Evolutionary conservation across 1,140 invertebrate species (phyloP).

Genomic region (Ceratitis capitata): DNA sequence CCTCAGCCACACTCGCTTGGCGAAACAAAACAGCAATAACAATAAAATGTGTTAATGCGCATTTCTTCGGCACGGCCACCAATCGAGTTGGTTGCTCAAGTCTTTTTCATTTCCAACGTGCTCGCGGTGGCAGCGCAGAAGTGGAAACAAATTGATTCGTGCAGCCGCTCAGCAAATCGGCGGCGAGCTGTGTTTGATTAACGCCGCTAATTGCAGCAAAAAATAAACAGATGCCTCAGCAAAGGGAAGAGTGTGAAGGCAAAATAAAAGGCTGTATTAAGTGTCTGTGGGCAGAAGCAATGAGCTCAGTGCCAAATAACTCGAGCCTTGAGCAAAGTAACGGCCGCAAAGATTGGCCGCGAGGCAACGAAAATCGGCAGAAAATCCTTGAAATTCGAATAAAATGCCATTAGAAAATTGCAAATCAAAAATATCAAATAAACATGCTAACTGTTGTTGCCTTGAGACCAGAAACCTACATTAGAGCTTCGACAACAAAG

Average conservation of each 20-base stretch:
- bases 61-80: not conserved
- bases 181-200: not conserved
- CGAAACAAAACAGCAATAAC: not conserved
- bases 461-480: too few species aligned
- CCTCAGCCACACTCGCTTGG: not conserved
- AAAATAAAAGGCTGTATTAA: not conserved
- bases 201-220: constrained; percentile 21
- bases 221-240: not conserved
- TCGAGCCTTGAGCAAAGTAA: not conserved
- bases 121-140: not conserved
- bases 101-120: not conserved
- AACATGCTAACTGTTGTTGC: too few species aligned
- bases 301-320: not conserved
- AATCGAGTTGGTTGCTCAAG: constrained; percentile 1
- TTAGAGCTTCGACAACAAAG: too few species aligned
- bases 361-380: constrained; percentile 8
- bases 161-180: not conserved
- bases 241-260: not conserved
- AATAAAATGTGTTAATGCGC: not conserved
- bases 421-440: not conserved
- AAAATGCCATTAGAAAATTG: not conserved
- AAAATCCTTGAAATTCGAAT: not conserved
- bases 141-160: not conserved
- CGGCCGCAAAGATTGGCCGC: not conserved
- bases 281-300: not conserved